Evolutionary conservation across 2,797 vertebrate genomes (phyloP).

Genomic region (Morus bassanus): DNA sequence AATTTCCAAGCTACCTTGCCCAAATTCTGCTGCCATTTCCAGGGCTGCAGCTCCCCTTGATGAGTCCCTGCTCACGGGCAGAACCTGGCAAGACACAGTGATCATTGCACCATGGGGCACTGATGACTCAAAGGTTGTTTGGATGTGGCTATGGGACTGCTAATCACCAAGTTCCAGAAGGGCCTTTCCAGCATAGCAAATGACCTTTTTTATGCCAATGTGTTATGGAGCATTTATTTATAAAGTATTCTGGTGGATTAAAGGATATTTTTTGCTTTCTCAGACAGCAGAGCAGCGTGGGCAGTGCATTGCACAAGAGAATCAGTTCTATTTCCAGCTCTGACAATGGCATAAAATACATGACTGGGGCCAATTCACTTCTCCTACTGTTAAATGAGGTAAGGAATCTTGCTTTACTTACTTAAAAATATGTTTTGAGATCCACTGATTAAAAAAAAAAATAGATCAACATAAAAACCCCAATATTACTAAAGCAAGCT

Average conservation of each 20-base stretch:
- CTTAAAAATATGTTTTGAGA: not conserved
- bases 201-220: not conserved
- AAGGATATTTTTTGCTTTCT: not conserved
- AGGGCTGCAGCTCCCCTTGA: not conserved
- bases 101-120: fast-evolving
- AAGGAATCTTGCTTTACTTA: not conserved
- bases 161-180: not conserved
- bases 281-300: not conserved
- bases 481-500: not conserved
- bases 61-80: not conserved
- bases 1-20: not conserved
- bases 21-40: not conserved
- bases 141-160: not conserved
- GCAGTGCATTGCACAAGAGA: not conserved
- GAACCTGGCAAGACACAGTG: not conserved
- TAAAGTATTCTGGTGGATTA: not conserved
- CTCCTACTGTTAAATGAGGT: not conserved
- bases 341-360: not conserved
- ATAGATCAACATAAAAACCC: not conserved
- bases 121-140: not conserved
- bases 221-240: not conserved
- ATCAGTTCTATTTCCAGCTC: not conserved
- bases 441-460: not conserved
- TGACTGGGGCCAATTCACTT: not conserved
- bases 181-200: not conserved